These are phyloP conservation scores for Lepidocolaptes lacrymiger DNA, from an alignment of 2,797 vertebrate species.

Conservation along the genomic window DNA sequence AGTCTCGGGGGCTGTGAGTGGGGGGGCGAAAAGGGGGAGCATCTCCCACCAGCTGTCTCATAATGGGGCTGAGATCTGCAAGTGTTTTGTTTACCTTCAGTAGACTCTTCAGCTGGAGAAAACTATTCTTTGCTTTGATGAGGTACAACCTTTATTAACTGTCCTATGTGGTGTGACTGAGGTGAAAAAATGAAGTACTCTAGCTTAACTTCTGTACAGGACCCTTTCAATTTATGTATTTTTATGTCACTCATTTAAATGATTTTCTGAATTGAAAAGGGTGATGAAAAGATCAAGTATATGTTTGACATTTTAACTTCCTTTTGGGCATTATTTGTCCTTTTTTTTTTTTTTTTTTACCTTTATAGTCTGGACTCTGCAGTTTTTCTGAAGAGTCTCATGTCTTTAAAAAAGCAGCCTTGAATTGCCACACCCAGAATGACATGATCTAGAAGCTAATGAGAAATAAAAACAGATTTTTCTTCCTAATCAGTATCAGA, in stretches of 20 bases:
- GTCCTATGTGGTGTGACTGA: neutral
- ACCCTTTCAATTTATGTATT: neutral
- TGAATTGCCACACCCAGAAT: neutral
- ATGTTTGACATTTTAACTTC: constrained; percentile 24
- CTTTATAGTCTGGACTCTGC: neutral
- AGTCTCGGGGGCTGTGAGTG: no score
- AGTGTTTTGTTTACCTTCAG: neutral
- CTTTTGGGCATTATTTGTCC: neutral
- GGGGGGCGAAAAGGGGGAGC: no score
- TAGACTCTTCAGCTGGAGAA: neutral
- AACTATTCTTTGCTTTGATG: neutral
- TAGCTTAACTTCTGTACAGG: neutral
- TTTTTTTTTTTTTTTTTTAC: neutral
- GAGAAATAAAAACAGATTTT: neutral
- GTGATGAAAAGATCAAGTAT: neutral
- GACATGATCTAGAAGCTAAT: neutral
- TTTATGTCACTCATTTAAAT: neutral
- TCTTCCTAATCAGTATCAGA: neutral
- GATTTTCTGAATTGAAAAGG: neutral
- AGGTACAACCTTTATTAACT: neutral
- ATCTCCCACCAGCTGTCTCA: no score
- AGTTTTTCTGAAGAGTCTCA: neutral
- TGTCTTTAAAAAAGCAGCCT: neutral
- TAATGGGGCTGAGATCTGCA: neutral
- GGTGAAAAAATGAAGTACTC: neutral